phyloP scores from a whole-genome alignment of 2,113 vertebrate species.

The Bungarus multicinctus region DNA sequence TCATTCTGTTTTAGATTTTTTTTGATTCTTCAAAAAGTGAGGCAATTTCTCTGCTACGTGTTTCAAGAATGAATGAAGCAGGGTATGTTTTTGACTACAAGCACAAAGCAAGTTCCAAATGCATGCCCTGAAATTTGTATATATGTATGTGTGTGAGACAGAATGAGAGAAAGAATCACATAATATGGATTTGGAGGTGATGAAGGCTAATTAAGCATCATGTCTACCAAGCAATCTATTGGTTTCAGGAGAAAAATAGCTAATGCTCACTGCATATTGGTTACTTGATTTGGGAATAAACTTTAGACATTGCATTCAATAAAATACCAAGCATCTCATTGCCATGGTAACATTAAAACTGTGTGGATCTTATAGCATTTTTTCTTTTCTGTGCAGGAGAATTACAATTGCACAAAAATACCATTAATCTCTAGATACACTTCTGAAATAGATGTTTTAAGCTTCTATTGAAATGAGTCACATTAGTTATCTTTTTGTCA shows the following conservation, averaged over 20 bases:
- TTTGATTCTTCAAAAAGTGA: neutral
- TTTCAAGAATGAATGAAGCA: neutral
- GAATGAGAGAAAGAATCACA: neutral
- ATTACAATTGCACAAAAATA: conserved; percentile 60
- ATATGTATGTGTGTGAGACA: neutral
- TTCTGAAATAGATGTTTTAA: conserved; percentile 53
- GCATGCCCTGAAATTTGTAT: conserved; percentile 11
- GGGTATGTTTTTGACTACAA: conserved; percentile 29
- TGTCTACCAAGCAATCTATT: conserved; percentile 28
- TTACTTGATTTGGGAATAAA: conserved; percentile 38
- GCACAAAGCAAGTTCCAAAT: conserved; percentile 43
- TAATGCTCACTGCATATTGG: conserved; percentile 26
- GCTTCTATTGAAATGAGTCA: conserved; percentile 57
- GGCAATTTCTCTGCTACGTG: conserved; percentile 13
- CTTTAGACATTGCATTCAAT: conserved; percentile 56
- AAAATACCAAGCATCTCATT: conserved; percentile 60
- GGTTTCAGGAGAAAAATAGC: conserved; percentile 43
- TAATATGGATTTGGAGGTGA: conserved; percentile 40
- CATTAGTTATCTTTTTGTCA: conserved; percentile 45
- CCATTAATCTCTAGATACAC: conserved; percentile 49
- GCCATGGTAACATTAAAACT: conserved; percentile 68
- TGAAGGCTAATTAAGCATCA: conserved; percentile 42
- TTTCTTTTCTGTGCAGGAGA: conserved; percentile 37
- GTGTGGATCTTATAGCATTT: conserved; percentile 51
- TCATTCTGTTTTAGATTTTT: conserved; percentile 30